Evolutionary conservation across 37 sponge, comb jelly and placozoan genomes (phyloP), one percentile per base, ranked within the genome.

Genomic region (Oopsacas minuta): DNA sequence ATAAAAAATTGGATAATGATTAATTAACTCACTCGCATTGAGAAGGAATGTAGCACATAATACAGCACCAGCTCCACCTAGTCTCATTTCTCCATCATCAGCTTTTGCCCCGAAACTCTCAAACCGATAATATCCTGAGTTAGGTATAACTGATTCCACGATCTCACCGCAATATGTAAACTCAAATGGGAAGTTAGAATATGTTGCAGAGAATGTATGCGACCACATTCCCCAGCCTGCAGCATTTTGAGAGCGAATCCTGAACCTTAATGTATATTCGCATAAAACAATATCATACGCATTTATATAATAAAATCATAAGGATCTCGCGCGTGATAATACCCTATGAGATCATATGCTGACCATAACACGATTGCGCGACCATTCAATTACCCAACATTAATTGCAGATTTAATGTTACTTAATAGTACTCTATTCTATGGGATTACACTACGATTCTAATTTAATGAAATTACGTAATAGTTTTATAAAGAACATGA

Each of bases 151-250:
- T 0, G 87, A 1, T 39, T 82, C 52, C 0, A 91, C 53, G 30
- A 88, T 89, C 86, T 88, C 83, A 0, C 89, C 89, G n/a, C 85
- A 88, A 86, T 85, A 91, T 23, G 83, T 85, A 35, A 91, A 85
- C 42, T 84, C 83, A 0, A 91, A 83, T 0, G 91, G 91, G 75
- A 61, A 61, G 75, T n/a, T 61, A 3, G 75, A 61, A n/a, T 61
- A 61, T 7, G 28, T 61, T 3, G 75, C 75, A 10, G 75, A 61
- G 75, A 61, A 61, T 3, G 75, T 61, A 61, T 61, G 75, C 75
- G 75, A 61, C 92, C 92, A 91, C 89, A 91, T 91, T 0, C 92
- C 89, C 92, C 87, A 87, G 37, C 92, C 89, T 36, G 92, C 89
- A 12, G 49, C 84, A 49, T 87, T 91, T 1, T 81, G 37, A 0